These are phyloP conservation scores for Clavelina lepadiformis DNA, from an alignment of 23 tunicate species.

Conservation along the genomic window DNA sequence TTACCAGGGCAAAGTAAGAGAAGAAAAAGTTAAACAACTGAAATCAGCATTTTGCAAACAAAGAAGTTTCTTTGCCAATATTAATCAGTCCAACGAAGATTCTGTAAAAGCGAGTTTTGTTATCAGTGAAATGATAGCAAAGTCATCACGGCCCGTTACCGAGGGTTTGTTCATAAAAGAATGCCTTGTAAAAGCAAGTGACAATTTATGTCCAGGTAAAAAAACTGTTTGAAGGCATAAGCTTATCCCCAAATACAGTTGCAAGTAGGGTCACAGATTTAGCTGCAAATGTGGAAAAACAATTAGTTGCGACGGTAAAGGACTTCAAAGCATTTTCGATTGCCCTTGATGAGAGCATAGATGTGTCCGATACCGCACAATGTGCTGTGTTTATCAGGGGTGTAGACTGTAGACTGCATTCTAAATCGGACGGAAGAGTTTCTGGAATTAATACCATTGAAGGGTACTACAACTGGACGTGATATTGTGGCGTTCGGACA, in stretches of 20 bases:
- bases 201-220: conserved; percentile 35
- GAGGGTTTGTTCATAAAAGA: conserved; percentile 41
- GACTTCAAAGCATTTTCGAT: too few species aligned
- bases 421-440: conserved; percentile 43
- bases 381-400: conserved; percentile 68
- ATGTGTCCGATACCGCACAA: conserved; percentile 32
- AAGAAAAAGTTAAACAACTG: neutral
- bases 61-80: neutral
- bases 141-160: conserved; percentile 13
- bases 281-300: conserved; percentile 13
- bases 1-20: conserved; percentile 4
- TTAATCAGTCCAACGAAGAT: conserved; percentile 2
- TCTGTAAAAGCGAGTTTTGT: conserved; percentile 38
- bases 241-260: conserved; percentile 23
- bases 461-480: conserved; percentile 50
- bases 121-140: conserved; percentile 33
- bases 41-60: too few species aligned
- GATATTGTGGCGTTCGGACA: too few species aligned
- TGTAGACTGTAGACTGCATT: conserved; percentile 46
- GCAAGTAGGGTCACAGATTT: conserved; percentile 29
- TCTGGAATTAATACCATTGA: conserved; percentile 53
- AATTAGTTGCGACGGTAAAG: conserved; percentile 4
- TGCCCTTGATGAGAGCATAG: conserved; percentile 43
- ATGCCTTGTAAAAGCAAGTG: conserved; percentile 22
- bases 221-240: conserved; percentile 20